A percentile compares a stretch with the other conserved stretches of the same genome.
Evolutionary conservation across 2,797 vertebrate species (phyloP).

Genomic region (Sebastes matsubarae): DNA sequence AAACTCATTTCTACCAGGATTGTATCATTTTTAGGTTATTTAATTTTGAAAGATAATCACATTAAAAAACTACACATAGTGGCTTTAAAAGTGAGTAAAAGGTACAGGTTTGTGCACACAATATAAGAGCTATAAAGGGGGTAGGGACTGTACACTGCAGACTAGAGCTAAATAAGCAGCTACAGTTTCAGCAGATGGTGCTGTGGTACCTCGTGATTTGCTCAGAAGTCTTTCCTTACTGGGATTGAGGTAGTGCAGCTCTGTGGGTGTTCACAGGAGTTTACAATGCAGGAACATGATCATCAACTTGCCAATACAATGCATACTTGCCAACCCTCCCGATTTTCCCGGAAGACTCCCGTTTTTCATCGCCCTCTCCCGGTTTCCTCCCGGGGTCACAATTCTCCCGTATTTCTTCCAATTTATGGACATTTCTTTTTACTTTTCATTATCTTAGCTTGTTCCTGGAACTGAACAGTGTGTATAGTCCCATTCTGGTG

Average conservation of each 20-base stretch:
- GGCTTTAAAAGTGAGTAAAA: conserved; percentile 7
- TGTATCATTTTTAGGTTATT: neutral
- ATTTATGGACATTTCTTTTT: too few species aligned
- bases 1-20: neutral
- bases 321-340: too few species aligned
- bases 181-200: conserved; percentile 58
- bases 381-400: too few species aligned
- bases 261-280: conserved; percentile 51
- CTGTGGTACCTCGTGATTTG: conserved; percentile 65
- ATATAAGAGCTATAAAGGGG: neutral
- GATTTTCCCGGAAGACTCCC: too few species aligned
- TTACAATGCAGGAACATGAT: neutral
- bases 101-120: neutral
- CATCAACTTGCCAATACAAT: neutral
- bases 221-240: conserved; percentile 57
- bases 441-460: too few species aligned
- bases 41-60: neutral
- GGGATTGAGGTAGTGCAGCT: conserved; percentile 65
- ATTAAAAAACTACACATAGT: neutral
- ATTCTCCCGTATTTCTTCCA: too few species aligned
- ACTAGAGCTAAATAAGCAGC: neutral
- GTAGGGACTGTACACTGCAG: neutral
- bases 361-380: too few species aligned
- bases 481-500: too few species aligned
- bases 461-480: too few species aligned